Conservation (phyloP, 2,888 invertebrate species). For the Euplagia quadripunctaria region DNA sequence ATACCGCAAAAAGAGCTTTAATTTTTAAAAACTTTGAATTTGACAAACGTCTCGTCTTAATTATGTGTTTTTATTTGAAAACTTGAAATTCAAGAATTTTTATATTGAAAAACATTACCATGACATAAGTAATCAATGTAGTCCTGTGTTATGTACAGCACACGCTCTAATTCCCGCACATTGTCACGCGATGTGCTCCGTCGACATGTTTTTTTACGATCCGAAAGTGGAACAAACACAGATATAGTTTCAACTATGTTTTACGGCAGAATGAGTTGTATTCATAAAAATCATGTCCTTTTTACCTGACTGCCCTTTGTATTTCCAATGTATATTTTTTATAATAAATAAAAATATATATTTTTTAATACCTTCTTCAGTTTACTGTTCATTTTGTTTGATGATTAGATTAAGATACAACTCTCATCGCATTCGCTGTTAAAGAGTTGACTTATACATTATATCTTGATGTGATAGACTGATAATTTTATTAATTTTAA, state of each 20-base stretch:
- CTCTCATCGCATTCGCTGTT: too few species aligned
- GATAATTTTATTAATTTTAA: too few species aligned
- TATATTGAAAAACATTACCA: too few species aligned
- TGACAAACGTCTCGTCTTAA: too few species aligned
- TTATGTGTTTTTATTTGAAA: too few species aligned
- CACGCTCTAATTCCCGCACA: not conserved
- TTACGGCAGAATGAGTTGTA: not conserved
- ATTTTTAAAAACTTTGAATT: too few species aligned
- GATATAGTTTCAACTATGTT: not conserved
- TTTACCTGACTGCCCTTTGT: not conserved
- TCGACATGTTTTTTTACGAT: not conserved
- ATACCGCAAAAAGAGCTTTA: too few species aligned
- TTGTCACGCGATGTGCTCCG: not conserved
- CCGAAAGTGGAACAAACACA: constrained; percentile 3
- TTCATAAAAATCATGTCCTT: not conserved
- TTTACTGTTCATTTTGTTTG: not conserved
- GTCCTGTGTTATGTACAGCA: not conserved
- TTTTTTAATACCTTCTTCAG: not conserved
- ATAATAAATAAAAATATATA: too few species aligned
- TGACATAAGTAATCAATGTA: not conserved
- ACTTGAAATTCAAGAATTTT: too few species aligned
- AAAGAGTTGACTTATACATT: too few species aligned
- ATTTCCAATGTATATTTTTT: not conserved
- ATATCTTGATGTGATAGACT: too few species aligned
- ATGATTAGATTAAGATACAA: too few species aligned